Evolutionary conservation across 2,888 invertebrate genomes (phyloP), one percentile per base, ranked within the genome.

Genomic region (Hesperia comma): DNA sequence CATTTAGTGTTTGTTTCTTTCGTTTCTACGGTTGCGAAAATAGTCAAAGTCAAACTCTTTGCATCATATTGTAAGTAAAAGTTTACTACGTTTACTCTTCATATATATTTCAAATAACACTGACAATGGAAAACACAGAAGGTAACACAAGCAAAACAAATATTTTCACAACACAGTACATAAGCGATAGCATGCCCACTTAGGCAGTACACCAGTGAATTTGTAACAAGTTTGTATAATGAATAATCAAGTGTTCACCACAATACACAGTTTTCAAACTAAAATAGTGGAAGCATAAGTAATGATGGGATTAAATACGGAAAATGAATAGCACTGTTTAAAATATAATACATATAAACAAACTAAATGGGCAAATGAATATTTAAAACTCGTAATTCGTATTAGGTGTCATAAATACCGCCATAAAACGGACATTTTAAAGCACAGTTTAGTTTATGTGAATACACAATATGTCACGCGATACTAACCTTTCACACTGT

Each of bases 401-500:
- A 33, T 51, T n/a, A 14, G 26, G 64, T 57, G 41, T 60, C 57
- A 61, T 60, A 53, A 67, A 56, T 58, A 43, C 67, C 61, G 68
- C 68, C 33, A 33, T 53, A 58, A 2, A 60, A 33, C 63, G 62
- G 61, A 54, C 70, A 57, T 61, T 43, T 40, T 15, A 58, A 14
- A 8, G 55, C 32, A 66, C 54, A 55, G 10, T 26, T 58, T 53
- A 53, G n/a, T 58, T 53, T 40, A 57, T 55, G 58, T 68, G 55
- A 54, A 21, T 15, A 60, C 58, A 41, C 4, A 26, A 70, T 49
- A 68, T 32, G 61, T 12, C 7, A 21, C 1, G 7, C 37, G 15
- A 72, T 84, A 89, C 94, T 94, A 94, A 99, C 99, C 99, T 97
- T 94, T 99, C 99, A 89, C 99, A 99, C 80, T 99, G 98, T 75